Conservation (phyloP, 2,113 vertebrate genomes). For the Cranoglanis bouderius region DNA sequence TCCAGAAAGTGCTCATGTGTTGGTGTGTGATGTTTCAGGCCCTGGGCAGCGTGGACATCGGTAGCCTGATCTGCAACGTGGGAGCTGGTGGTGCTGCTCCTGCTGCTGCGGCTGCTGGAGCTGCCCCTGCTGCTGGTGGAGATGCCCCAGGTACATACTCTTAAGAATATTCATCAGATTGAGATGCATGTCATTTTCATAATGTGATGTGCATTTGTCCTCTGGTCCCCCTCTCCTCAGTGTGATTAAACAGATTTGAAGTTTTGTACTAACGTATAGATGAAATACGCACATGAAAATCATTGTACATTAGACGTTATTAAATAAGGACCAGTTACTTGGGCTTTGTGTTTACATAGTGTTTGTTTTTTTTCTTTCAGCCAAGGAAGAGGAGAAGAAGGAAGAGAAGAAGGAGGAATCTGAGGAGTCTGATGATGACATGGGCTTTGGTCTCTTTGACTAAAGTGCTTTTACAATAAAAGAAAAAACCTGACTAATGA, state of each 20-base stretch:
- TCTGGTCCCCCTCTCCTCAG: neutral
- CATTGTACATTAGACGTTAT: neutral
- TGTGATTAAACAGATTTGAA: neutral
- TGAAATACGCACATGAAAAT: neutral
- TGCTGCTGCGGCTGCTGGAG: conserved; percentile 69
- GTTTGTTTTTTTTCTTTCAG: conserved; percentile 63
- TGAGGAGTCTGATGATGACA: conserved; percentile 96
- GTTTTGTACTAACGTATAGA: neutral
- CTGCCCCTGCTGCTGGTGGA: conserved; percentile 65
- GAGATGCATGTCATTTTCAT: neutral
- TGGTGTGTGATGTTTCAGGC: conserved; percentile 70
- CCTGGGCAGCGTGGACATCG: conserved; percentile 86
- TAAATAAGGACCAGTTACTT: neutral
- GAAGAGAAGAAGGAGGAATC: conserved; percentile 98
- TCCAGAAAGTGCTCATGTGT: no score
- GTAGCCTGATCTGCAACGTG: conserved; percentile 91
- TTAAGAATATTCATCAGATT: neutral
- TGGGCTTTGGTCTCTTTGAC: conserved; percentile 99
- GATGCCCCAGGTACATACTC: conserved; percentile 80
- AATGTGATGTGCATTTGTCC: neutral
- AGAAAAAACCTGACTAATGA: conserved; percentile 54
- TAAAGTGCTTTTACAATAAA: conserved; percentile 76
- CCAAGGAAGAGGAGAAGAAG: conserved; percentile 93
- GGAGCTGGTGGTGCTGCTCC: conserved; percentile 87
- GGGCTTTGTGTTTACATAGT: neutral